Evolutionary conservation across 2,113 vertebrate species (phyloP), one percentile per base, ranked within the genome.

Genomic region (Oenanthe oenanthe): DNA sequence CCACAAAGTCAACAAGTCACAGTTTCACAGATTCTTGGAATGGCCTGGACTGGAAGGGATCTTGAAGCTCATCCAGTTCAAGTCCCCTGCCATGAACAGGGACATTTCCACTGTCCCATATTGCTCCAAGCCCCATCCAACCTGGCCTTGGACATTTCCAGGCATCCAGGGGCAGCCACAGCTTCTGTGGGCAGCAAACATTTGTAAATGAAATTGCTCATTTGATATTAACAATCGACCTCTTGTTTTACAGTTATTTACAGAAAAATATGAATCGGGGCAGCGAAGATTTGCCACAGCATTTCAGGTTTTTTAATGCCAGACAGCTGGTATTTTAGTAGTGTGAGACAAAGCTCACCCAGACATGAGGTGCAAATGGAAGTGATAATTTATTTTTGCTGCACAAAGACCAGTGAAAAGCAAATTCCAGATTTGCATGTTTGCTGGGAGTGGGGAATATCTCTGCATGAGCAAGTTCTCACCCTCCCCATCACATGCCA

Each of bases 381-480:
- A 92, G 83, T 2, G 20, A 81, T 45, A 5, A 2, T 5, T 31
- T n/a, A 7, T 40, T 90, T 91, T 76, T 73, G 60, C 57, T 42
- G 79, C 36, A 63, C 68, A 70, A 63, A 95, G 10, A 8, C 61
- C 84, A 89, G n/a, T 38, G 86, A 65, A 94, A 96, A 96, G n/a
- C 42, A 83, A 66, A 57, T 20, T 56, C 24, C 75, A 32, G 50
- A 24, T 92, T 97, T 97, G 89, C 58, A 43, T 42, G 34, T 93
- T 92, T 89, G 32, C 50, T 88, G 77, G 66, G 68, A 93, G 68
- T 65, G 32, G 87, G 6, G 6, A 94, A 71, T 66, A 50, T 24
- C 67, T 83, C 63, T 58, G 70, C 88, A 47, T 53, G 73, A 92
- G 42, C 53, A 72, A 47, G 72, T 94, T 96, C 93, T 92, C 92